Conservation (phyloP, 1,140 invertebrate species). For the Bombus superbus region DNA sequence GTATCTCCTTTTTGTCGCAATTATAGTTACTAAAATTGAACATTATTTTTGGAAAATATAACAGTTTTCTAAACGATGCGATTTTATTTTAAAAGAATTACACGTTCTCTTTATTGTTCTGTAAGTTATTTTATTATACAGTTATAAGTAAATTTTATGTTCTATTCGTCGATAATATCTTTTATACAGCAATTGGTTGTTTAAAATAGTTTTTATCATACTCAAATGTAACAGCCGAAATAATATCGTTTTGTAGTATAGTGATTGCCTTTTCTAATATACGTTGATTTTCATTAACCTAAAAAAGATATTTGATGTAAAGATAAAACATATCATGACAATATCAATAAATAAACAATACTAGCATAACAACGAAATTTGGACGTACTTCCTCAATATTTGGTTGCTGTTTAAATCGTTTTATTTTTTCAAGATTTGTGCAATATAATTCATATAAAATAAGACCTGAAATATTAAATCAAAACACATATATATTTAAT, state of each 20-base stretch:
- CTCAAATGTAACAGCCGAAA: slow-evolving; percentile 54
- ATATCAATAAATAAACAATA: slow-evolving; percentile 15
- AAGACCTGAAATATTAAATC: slow-evolving; percentile 66
- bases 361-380: slow-evolving; percentile 20
- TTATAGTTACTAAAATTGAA: not conserved
- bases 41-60: slow-evolving; percentile 1
- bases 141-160: not conserved
- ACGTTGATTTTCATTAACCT: slow-evolving; percentile 53
- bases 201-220: slow-evolving; percentile 32
- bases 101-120: not conserved
- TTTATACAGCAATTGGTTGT: not conserved
- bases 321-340: slow-evolving; percentile 24
- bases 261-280: slow-evolving; percentile 64
- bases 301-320: slow-evolving; percentile 47
- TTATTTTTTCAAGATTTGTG: slow-evolving; percentile 68
- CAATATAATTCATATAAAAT: slow-evolving; percentile 76
- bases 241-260: slow-evolving; percentile 73
- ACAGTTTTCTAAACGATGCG: not conserved
- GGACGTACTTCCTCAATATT: slow-evolving; percentile 19
- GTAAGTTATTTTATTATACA: not conserved
- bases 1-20: not conserved
- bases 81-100: not conserved
- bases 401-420: slow-evolving; percentile 37
- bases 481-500: not conserved
- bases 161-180: not conserved